A percentile compares a stretch with the other conserved stretches of the same genome.
These are phyloP conservation scores for Contarinia nasturtii DNA, from an alignment of 1,140 invertebrate species.

Conservation along the genomic window DNA sequence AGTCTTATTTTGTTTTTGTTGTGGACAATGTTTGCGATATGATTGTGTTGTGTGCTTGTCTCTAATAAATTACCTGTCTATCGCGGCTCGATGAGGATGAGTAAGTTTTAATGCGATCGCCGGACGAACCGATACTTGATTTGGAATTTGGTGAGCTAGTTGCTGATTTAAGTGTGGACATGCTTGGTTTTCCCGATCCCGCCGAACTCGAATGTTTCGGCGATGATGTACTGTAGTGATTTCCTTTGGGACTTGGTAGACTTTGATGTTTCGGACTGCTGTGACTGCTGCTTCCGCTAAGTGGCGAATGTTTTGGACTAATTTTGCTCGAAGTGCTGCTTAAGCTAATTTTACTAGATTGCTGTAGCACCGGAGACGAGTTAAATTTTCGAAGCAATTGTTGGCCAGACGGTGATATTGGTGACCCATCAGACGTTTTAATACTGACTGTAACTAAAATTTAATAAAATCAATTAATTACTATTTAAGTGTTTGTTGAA, in stretches of 20 bases:
- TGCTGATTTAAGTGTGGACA: constrained; percentile 68
- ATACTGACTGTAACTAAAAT: constrained; percentile 41
- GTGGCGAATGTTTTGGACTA: constrained; percentile 35
- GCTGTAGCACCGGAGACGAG: constrained; percentile 41
- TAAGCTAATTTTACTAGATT: constrained; percentile 21
- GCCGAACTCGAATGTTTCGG: constrained; percentile 49
- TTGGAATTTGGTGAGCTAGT: constrained; percentile 33
- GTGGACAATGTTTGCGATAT: background rate
- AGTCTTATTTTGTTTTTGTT: background rate
- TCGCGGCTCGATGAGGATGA: constrained; percentile 27
- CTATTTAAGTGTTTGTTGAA: too few relatives aligned
- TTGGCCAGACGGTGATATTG: constrained; percentile 19
- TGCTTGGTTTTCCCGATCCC: constrained; percentile 68
- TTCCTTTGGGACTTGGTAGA: constrained; percentile 44
- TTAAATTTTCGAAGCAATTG: constrained; percentile 39
- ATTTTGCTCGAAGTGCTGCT: background rate
- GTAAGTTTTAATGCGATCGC: constrained; percentile 12
- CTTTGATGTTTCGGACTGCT: constrained; percentile 53
- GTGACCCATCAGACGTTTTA: constrained; percentile 46
- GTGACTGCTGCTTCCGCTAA: constrained; percentile 51
- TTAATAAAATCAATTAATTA: too few relatives aligned
- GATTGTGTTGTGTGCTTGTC: background rate
- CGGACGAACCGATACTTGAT: constrained; percentile 16
- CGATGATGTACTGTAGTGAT: constrained; percentile 35
- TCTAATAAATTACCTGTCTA: constrained; percentile 5